These are phyloP conservation scores for Pachyrhynchus sulphureomaculatus DNA, from an alignment of 1,140 invertebrate species.

Conservation along the genomic window DNA sequence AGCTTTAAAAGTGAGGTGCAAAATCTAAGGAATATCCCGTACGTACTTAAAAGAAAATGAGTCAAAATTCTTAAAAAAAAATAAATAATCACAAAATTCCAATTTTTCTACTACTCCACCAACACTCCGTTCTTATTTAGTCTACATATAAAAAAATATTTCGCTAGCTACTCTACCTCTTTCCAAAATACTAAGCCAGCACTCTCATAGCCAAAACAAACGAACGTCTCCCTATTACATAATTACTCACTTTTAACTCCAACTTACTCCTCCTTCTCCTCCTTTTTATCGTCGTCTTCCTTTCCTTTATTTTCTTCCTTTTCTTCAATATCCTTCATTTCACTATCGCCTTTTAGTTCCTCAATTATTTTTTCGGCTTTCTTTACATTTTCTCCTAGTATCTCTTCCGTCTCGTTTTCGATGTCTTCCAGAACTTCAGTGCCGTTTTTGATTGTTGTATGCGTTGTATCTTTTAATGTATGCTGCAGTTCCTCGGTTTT, in stretches of 20 bases:
- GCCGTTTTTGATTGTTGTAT: conserved; percentile 22
- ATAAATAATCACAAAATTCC: no score
- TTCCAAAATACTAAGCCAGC: background rate
- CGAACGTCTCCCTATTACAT: background rate
- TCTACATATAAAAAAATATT: no score
- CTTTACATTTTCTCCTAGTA: conserved; percentile 19
- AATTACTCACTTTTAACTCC: conserved; percentile 23
- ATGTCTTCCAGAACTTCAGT: conserved; percentile 33
- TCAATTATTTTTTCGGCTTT: background rate
- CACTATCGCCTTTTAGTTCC: conserved; percentile 9
- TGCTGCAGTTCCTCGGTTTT: conserved; percentile 26
- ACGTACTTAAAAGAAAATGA: no score
- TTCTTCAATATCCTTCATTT: background rate
- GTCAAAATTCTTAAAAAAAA: no score
- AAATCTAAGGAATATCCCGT: no score
- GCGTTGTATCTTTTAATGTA: conserved; percentile 15
- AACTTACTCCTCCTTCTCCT: conserved; percentile 32
- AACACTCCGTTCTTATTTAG: no score
- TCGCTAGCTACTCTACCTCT: no score
- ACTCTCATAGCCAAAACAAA: background rate
- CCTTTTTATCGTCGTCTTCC: background rate
- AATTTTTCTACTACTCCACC: no score
- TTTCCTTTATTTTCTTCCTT: background rate
- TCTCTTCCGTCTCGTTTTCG: conserved; percentile 22
- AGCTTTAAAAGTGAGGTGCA: no score